Evolutionary conservation across 2,888 invertebrate species (phyloP).

Genomic region (Spisula solida): DNA sequence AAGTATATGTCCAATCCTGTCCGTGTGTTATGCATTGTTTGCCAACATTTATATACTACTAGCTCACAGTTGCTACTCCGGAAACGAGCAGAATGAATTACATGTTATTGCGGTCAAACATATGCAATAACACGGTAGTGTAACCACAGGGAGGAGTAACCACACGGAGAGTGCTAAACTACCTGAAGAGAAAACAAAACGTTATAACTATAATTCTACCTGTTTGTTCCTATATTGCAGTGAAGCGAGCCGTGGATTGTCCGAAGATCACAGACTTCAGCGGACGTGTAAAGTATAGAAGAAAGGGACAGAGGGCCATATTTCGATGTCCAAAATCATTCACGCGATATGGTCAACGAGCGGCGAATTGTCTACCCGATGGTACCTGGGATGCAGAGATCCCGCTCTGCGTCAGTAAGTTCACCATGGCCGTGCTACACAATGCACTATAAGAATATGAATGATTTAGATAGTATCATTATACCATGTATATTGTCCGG

Average conservation of each 20-base stretch:
- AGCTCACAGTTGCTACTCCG: neutral
- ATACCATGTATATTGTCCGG: too few species aligned
- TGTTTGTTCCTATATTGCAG: conserved; percentile 10
- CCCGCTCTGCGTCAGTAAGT: conserved; percentile 61
- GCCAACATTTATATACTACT: neutral
- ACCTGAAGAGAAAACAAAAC: too few species aligned
- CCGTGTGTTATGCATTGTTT: too few species aligned
- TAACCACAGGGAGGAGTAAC: too few species aligned
- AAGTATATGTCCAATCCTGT: too few species aligned
- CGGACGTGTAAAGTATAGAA: conserved; percentile 57
- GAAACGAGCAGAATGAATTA: neutral
- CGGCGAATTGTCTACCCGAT: conserved; percentile 43
- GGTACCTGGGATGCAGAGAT: conserved; percentile 52
- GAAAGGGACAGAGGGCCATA: conserved; percentile 45
- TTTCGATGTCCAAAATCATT: conserved; percentile 47
- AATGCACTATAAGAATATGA: too few species aligned
- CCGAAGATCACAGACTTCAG: conserved; percentile 45
- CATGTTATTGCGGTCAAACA: neutral
- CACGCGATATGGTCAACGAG: conserved; percentile 42
- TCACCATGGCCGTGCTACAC: too few species aligned
- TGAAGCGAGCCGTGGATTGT: conserved; percentile 33
- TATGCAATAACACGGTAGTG: too few species aligned
- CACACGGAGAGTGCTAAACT: too few species aligned
- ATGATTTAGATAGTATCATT: too few species aligned
- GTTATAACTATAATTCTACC: too few species aligned